Evolutionary conservation across 1,140 invertebrate genomes (phyloP).

Genomic region (Portunus trituberculatus): DNA sequence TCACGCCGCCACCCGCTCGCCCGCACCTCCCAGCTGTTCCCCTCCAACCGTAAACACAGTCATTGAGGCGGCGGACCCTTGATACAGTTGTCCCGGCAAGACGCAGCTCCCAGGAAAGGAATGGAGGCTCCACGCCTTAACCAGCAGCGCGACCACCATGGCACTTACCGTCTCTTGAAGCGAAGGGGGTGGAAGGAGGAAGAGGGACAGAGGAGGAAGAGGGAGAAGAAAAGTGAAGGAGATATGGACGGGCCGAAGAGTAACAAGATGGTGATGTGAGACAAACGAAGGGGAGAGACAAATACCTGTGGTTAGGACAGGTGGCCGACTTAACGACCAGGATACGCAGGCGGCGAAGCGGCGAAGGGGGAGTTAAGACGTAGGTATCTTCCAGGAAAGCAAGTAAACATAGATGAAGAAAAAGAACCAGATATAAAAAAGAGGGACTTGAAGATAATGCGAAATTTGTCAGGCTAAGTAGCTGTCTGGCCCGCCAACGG

Average conservation of each 20-base stretch:
- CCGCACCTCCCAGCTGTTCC: slow-evolving; percentile 35
- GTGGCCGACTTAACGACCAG: not conserved
- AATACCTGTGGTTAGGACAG: slow-evolving; percentile 12
- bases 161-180: not conserved
- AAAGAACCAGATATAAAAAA: not conserved
- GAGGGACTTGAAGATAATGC: not conserved
- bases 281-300: not conserved
- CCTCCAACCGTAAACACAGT: not conserved
- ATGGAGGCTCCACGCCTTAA: not conserved
- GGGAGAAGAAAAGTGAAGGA: slow-evolving; percentile 4
- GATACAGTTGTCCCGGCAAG: slow-evolving; percentile 17
- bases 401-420: not conserved
- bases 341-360: not conserved
- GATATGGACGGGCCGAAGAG: not conserved
- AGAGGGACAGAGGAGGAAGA: not conserved
- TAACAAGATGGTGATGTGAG: not conserved
- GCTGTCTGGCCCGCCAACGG: too few relatives aligned
- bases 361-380: not conserved
- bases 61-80: slow-evolving; percentile 19
- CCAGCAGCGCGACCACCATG: not conserved
- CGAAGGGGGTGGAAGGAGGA: not conserved
- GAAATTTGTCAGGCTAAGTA: not conserved
- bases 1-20: not conserved
- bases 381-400: not conserved
- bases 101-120: not conserved